A percentile compares a stretch with the other conserved stretches of the same genome.
Evolutionary conservation across 1,140 invertebrate genomes (phyloP).

Genomic region (Pogonomyrmex barbatus): DNA sequence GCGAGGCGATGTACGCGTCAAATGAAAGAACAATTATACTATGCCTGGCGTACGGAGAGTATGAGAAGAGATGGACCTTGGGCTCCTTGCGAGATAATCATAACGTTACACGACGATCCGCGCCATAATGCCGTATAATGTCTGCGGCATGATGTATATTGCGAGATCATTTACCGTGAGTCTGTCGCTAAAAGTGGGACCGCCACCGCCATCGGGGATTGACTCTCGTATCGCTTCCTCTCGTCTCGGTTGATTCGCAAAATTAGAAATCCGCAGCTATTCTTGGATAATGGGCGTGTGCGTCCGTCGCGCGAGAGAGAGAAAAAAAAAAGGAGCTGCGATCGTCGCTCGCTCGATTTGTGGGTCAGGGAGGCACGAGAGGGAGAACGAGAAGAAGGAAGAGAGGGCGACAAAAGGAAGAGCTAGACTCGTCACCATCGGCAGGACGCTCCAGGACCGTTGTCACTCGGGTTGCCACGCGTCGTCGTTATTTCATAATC

Average conservation of each 20-base stretch:
- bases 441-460: constrained; percentile 56
- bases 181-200: constrained; percentile 52
- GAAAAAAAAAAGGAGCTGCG: constrained; percentile 22
- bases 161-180: constrained; percentile 72
- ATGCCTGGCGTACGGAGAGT: constrained; percentile 67
- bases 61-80: constrained; percentile 81
- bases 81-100: constrained; percentile 83
- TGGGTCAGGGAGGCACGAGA: constrained; percentile 54
- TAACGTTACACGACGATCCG: constrained; percentile 82
- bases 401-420: constrained; percentile 49
- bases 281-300: constrained; percentile 46
- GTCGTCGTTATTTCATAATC: constrained; percentile 66
- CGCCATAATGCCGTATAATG: constrained; percentile 80
- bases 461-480: constrained; percentile 51
- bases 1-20: constrained; percentile 52
- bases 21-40: constrained; percentile 80
- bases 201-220: not conserved
- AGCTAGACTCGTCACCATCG: not conserved
- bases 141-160: constrained; percentile 78
- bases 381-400: constrained; percentile 14
- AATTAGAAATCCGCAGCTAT: constrained; percentile 67
- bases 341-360: constrained; percentile 51
- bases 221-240: constrained; percentile 4
- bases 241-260: constrained; percentile 55
- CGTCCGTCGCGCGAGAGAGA: constrained; percentile 20